Evolutionary conservation across 2,113 vertebrate genomes (phyloP), one percentile per base, ranked within the genome.

Genomic region (Gymnorhina tibicen): DNA sequence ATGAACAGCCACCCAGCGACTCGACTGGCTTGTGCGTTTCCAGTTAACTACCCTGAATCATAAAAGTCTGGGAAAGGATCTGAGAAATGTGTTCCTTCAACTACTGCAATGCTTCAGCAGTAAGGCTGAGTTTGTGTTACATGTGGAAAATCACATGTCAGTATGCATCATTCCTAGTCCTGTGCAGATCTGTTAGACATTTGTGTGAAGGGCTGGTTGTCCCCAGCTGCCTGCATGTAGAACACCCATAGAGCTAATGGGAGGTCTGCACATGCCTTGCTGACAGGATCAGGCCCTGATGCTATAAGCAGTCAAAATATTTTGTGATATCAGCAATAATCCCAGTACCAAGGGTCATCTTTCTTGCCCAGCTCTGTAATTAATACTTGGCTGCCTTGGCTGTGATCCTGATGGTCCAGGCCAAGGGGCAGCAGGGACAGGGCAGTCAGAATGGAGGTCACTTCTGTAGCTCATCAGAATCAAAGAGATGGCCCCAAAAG

Each of bases 41-140:
- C 62, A 92, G 52, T 92, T 96, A 95, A 92, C 92, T 88, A 69
- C 69, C 17, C 73, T 78, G 76, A 92, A 78, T 88, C 90, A 68
- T 92, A 81, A 93, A 95, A 94, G 30, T 78, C 86, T 96, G 90
- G 82, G 85, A 96, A 95, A 84, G 49, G 46, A 70, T 94, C 90
- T 81, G 83, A 90, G 85, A 81, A 91, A 27, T 0, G 0, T 78
- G 49, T 88, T 96, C 49, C 44, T 88, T 76, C 83, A 85, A 53
- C 68, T 89, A 23, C 47, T 56, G 44, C 76, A 68, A 23, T 62
- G 52, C 72, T 96, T 88, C 52, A 73, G 52, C 76, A 58, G 26
- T 22, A 53, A 89, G 86, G 37, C 68, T 76, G 89, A 85, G 80
- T 93, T 91, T 91, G 62, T 0, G 0, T 69, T 89, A 87, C 88